Evolutionary conservation across 2,888 invertebrate species (phyloP).

Genomic region (Microplitis manilae): DNA sequence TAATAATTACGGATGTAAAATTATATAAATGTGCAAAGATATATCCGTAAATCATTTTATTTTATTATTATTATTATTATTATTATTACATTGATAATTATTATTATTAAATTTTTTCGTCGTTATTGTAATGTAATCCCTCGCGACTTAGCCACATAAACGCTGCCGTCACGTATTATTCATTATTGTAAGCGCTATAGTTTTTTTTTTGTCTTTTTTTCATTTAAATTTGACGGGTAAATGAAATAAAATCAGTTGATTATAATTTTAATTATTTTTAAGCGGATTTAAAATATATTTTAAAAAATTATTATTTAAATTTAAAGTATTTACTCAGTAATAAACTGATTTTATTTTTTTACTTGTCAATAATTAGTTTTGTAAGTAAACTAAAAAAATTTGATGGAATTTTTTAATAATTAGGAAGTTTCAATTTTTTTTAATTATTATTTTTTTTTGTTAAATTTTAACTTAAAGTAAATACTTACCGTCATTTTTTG

Average conservation of each 20-base stretch:
- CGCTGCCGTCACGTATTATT: background rate
- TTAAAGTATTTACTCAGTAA: background rate
- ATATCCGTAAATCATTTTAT: slow-evolving; percentile 28
- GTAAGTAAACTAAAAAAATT: background rate
- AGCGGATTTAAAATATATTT: background rate
- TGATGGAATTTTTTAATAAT: background rate
- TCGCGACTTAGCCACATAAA: background rate
- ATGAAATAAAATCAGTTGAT: background rate
- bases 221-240: background rate
- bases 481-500: background rate
- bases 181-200: background rate
- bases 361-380: background rate
- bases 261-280: background rate
- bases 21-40: background rate
- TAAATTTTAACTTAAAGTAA: slow-evolving; percentile 9
- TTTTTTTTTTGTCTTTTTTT: background rate
- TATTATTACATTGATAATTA: slow-evolving; percentile 11
- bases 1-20: slow-evolving; percentile 14
- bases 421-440: background rate
- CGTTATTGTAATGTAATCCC: background rate
- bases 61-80: slow-evolving; percentile 24
- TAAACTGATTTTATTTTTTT: slow-evolving; percentile 6
- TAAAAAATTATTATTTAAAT: too few species aligned
- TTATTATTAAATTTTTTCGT: slow-evolving; percentile 6
- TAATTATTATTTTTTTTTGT: slow-evolving; percentile 23